Evolutionary conservation across 2,888 invertebrate species (phyloP).

Genomic region (Cataglyphis livida): DNA sequence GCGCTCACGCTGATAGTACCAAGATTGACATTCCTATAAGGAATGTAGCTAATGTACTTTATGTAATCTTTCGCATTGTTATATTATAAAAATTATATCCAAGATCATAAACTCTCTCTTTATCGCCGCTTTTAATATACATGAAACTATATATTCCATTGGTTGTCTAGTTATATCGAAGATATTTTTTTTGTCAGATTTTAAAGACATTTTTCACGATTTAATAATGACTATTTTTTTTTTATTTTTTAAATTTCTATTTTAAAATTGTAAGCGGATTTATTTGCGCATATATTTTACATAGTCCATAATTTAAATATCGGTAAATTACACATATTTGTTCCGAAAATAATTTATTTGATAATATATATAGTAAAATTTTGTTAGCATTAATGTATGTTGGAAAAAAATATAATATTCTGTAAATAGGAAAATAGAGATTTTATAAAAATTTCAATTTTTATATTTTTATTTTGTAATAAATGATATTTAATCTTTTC

Average conservation of each 20-base stretch:
- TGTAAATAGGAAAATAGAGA: no score
- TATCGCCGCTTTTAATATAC: not conserved
- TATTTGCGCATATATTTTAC: slow-evolving; percentile 10
- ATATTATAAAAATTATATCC: not conserved
- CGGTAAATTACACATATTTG: not conserved
- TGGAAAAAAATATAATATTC: not conserved
- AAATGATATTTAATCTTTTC: not conserved
- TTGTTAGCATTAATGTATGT: slow-evolving; percentile 11
- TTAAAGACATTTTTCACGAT: not conserved
- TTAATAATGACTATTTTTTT: not conserved
- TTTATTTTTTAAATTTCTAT: not conserved
- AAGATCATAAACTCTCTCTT: not conserved
- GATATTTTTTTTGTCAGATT: slow-evolving; percentile 1
- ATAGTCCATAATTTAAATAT: not conserved
- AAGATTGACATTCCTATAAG: not conserved
- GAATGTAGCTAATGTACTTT: slow-evolving; percentile 4
- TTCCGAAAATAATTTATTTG: not conserved
- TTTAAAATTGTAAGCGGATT: not conserved
- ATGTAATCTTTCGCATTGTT: not conserved
- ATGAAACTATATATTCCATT: not conserved
- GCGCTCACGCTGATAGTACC: slow-evolving; percentile 9
- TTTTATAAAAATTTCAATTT: not conserved
- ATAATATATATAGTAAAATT: not conserved
- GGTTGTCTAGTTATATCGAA: no score
- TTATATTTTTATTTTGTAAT: not conserved